Evolutionary conservation across 1,140 invertebrate genomes (phyloP), one percentile per base, ranked within the genome.

Genomic region (Neodiprion pinetum): DNA sequence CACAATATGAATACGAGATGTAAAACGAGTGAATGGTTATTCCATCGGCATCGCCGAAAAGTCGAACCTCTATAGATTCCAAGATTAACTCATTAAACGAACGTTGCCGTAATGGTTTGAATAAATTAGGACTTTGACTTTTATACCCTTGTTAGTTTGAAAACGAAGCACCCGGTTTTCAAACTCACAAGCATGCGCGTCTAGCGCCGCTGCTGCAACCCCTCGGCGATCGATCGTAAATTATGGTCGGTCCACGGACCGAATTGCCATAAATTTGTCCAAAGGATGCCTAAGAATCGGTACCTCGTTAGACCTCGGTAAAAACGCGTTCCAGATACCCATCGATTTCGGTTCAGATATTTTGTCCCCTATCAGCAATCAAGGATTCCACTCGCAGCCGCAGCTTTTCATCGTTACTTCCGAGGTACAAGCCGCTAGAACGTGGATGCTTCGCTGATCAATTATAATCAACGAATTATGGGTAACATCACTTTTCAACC

Each of bases 71-170:
- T 4, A 40, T 40, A 69, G 67, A 69, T 69, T 47, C 40, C 67
- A 1, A 47, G 67, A 69, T 69, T 69, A 47, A 69, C 67, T 69
- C 67, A 69, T 69, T 69, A 69, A 47, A 47, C 67, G 17, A 21
- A 21, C 11, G 40, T 23, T 69, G 67, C 21, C 67, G 67, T 11
- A 21, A 47, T 47, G 67, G 17, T 69, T 69, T 23, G 21, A 17
- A 69, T 69, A 69, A 69, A 69, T 69, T 69, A 47, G 9, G 23
- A 17, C 17, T 69, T 69, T 69, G 67, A 69, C 67, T 69, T 69
- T 69, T 69, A 69, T 69, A 47, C 67, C 67, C 67, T 69, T 69
- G 67, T 69, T 69, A 69, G 67, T 69, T 69, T 69, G 17, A 69
- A 69, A 69, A 69, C 67, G 67, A 69, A 47, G 21, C 67, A 69